Evolutionary conservation across 1,140 invertebrate species (phyloP).

Genomic region (Atta colombica): DNA sequence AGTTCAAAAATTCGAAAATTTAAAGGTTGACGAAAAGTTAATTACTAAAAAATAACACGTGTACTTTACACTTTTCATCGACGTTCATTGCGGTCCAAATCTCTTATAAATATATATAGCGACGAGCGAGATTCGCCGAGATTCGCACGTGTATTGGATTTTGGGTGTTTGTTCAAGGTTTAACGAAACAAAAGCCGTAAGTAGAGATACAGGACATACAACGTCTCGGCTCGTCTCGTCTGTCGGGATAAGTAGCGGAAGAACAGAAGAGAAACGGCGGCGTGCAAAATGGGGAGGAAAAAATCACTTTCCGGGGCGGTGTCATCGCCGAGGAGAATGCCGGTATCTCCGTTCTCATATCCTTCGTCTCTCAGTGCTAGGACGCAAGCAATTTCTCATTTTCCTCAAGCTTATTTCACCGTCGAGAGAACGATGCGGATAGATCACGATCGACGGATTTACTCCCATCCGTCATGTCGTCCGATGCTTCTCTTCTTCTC

Average conservation of each 20-base stretch:
- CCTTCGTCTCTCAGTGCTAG: neutral
- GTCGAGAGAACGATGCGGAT: slow-evolving; percentile 30
- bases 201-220: neutral
- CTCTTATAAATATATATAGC: neutral
- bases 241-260: neutral
- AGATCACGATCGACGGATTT: slow-evolving; percentile 68
- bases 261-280: slow-evolving; percentile 9
- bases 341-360: neutral
- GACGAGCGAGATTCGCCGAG: neutral
- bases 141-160: neutral
- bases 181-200: neutral
- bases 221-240: neutral
- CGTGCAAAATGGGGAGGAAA: slow-evolving; percentile 5
- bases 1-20: too few relatives aligned
- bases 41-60: neutral
- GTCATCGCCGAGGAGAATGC: neutral
- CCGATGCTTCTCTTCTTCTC: slow-evolving; percentile 57
- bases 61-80: neutral
- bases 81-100: neutral
- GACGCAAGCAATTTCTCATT: slow-evolving; percentile 41
- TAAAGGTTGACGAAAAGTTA: too few relatives aligned
- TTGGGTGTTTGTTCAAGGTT: neutral
- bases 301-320: slow-evolving; percentile 4
- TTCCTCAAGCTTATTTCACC: slow-evolving; percentile 28
- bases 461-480: slow-evolving; percentile 69